Conservation (phyloP, 2,113 vertebrate genomes). For the Ceyx melanurus region DNA sequence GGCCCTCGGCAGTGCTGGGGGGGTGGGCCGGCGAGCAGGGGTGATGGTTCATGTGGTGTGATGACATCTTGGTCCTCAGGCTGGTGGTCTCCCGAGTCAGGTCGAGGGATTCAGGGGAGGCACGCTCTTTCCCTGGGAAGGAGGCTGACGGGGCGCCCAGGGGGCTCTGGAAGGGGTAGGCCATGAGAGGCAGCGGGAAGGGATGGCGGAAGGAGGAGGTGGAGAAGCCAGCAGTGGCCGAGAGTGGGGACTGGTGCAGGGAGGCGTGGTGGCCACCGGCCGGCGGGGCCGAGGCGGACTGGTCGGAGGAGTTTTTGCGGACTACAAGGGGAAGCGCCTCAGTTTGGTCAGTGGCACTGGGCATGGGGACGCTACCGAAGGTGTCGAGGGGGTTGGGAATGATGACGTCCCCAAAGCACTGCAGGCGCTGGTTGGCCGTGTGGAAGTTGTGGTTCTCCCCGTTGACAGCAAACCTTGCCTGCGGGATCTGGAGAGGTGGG, state of each 20-base stretch:
- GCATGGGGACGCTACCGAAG: slow-evolving; percentile 87
- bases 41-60: slow-evolving; percentile 90
- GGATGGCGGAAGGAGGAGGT: slow-evolving; percentile 96
- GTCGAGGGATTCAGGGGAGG: slow-evolving; percentile 95
- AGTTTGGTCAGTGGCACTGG: slow-evolving; percentile 90
- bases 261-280: slow-evolving; percentile 87
- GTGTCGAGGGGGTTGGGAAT: slow-evolving; percentile 92
- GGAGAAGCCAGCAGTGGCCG: slow-evolving; percentile 89
- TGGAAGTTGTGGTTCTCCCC: slow-evolving; percentile 94
- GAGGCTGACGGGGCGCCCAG: slow-evolving; percentile 85
- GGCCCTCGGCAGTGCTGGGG: slow-evolving; percentile 87
- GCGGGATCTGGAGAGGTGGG: slow-evolving; percentile 89
- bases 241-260: slow-evolving; percentile 91
- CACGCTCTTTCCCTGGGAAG: slow-evolving; percentile 87
- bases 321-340: slow-evolving; percentile 96
- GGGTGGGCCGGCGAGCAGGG: slow-evolving; percentile 92
- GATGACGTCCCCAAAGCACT: slow-evolving; percentile 96
- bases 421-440: slow-evolving; percentile 92
- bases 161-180: slow-evolving; percentile 94
- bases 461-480: slow-evolving; percentile 86
- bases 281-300: slow-evolving; percentile 80
- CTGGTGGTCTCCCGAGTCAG: slow-evolving; percentile 92
- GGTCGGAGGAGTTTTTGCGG: slow-evolving; percentile 92
- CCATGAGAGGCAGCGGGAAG: slow-evolving; percentile 94
- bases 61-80: slow-evolving; percentile 98